A percentile compares a stretch with the other conserved stretches of the same genome.
These are phyloP conservation scores for Ammodytes dubius DNA, from an alignment of 2,113 vertebrate species.

Conservation along the genomic window DNA sequence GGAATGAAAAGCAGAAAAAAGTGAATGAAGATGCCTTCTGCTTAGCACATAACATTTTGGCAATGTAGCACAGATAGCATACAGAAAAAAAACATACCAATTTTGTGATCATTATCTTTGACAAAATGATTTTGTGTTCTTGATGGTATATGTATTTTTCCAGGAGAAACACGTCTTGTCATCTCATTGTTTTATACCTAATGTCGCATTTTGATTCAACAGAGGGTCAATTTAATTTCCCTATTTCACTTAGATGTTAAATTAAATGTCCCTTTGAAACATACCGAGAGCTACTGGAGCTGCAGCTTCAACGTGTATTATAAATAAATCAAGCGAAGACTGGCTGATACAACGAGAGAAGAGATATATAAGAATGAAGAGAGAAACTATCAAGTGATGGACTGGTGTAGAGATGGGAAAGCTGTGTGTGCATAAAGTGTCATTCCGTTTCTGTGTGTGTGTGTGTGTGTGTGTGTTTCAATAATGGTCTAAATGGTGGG, in stretches of 20 bases:
- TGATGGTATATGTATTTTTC: slow-evolving; percentile 6
- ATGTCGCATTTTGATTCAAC: slow-evolving; percentile 52
- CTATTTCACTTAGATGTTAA: slow-evolving; percentile 70
- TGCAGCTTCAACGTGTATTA: slow-evolving; percentile 59
- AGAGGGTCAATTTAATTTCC: slow-evolving; percentile 71
- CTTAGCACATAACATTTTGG: background rate
- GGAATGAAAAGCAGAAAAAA: slow-evolving; percentile 26
- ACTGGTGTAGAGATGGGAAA: slow-evolving; percentile 65
- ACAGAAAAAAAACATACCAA: slow-evolving; percentile 1
- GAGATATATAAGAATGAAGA: slow-evolving; percentile 67
- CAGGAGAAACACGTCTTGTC: background rate
- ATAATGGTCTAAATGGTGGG: slow-evolving; percentile 83
- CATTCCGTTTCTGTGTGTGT: slow-evolving; percentile 57
- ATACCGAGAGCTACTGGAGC: slow-evolving; percentile 43
- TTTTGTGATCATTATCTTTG: background rate
- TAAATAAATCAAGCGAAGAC: slow-evolving; percentile 69
- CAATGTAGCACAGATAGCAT: background rate
- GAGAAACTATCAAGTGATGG: slow-evolving; percentile 63
- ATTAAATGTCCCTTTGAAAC: slow-evolving; percentile 73
- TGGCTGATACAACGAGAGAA: slow-evolving; percentile 49
- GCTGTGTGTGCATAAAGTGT: slow-evolving; percentile 78
- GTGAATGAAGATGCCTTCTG: background rate
- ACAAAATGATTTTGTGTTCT: slow-evolving; percentile 1
- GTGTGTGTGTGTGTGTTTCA: slow-evolving; percentile 64
- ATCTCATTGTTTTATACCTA: slow-evolving; percentile 4